These are phyloP conservation scores for Dilophus febrilis DNA, from an alignment of 2,888 invertebrate genomes.

Conservation along the genomic window DNA sequence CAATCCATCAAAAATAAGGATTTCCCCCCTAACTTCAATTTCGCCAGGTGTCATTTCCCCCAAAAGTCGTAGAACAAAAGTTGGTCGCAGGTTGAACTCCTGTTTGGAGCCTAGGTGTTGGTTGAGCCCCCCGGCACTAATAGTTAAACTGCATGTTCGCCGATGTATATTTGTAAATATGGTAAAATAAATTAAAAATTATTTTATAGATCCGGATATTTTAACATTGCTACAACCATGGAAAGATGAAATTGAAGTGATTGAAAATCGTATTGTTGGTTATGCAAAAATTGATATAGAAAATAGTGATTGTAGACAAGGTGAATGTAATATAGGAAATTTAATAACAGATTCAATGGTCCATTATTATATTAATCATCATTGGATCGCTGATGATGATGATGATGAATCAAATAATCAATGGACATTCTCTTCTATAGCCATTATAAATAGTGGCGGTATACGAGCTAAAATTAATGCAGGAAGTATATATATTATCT, in stretches of 20 bases:
- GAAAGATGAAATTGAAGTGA: slow-evolving; percentile 36
- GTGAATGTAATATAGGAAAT: slow-evolving; percentile 59
- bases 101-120: too few species aligned
- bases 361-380: slow-evolving; percentile 30
- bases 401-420: slow-evolving; percentile 20
- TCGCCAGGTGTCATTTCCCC: too few species aligned
- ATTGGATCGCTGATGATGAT: too few species aligned
- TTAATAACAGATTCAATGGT: slow-evolving; percentile 56
- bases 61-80: too few species aligned
- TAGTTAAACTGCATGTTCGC: background rate
- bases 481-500: slow-evolving; percentile 35
- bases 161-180: background rate
- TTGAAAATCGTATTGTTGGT: slow-evolving; percentile 40
- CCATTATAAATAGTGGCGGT: slow-evolving; percentile 49
- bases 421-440: slow-evolving; percentile 53
- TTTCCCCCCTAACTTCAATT: too few species aligned
- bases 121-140: too few species aligned
- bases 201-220: slow-evolving; percentile 41
- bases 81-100: too few species aligned
- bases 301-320: slow-evolving; percentile 34
- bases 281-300: slow-evolving; percentile 37
- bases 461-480: slow-evolving; percentile 47
- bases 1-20: too few species aligned
- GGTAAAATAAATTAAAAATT: too few species aligned
- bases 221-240: slow-evolving; percentile 41